Conservation (phyloP, 92 coral and sea anemone species). For the Metridium senile region DNA sequence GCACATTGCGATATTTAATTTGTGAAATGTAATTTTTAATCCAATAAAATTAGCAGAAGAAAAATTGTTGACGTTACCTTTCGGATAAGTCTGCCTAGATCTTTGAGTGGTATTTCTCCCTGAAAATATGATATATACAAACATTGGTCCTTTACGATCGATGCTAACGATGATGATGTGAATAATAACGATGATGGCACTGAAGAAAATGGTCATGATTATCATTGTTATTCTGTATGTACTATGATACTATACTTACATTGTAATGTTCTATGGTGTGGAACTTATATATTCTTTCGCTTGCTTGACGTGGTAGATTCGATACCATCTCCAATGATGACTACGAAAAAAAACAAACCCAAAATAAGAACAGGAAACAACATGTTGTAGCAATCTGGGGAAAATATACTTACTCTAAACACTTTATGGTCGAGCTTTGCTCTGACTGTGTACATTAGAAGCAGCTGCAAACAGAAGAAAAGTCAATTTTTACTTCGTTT, state of each 20-base stretch:
- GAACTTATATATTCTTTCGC: constrained; percentile 66
- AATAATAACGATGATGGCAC: not conserved
- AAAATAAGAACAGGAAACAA: not conserved
- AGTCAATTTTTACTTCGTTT: too few relatives aligned
- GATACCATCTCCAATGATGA: constrained; percentile 61
- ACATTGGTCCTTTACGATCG: not conserved
- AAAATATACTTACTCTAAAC: constrained; percentile 53
- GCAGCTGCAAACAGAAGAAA: constrained; percentile 56
- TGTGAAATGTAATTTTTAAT: too few relatives aligned
- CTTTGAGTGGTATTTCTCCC: constrained; percentile 91
- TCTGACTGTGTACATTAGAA: constrained; percentile 88
- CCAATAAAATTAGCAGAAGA: not conserved
- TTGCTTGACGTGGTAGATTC: constrained; percentile 61
- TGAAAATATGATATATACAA: constrained; percentile 15
- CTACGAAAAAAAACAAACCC: constrained; percentile 21
- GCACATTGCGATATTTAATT: too few relatives aligned
- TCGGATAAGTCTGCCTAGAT: constrained; percentile 89
- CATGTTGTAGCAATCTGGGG: not conserved
- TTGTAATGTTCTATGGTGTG: constrained; percentile 75
- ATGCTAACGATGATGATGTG: not conserved
- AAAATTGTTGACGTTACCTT: constrained; percentile 41
- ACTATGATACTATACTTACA: constrained; percentile 44
- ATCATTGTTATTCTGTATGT: not conserved
- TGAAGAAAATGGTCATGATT: not conserved
- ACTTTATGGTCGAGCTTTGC: constrained; percentile 72